Conservation (phyloP, 2,888 invertebrate species). For the Mycalesis mineus region DNA sequence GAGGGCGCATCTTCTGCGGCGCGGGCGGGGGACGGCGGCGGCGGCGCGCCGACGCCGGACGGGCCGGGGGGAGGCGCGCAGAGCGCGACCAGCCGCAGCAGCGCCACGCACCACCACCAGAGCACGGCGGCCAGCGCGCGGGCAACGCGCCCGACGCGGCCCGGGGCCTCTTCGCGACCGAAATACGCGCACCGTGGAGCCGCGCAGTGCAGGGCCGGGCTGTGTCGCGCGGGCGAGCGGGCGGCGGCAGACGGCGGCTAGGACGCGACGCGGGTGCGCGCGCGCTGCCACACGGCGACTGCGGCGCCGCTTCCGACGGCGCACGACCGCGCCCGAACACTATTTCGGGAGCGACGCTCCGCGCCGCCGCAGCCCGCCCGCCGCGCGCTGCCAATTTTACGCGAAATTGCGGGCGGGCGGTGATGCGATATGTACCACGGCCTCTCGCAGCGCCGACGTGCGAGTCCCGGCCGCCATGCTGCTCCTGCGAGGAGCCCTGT, state of each 20-base stretch:
- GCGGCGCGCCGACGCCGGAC: conserved; percentile 48
- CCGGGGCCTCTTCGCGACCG: conserved; percentile 71
- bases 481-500: conserved; percentile 43
- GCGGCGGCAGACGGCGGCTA: conserved; percentile 57
- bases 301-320: conserved; percentile 69
- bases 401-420: conserved; percentile 78
- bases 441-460: conserved; percentile 57
- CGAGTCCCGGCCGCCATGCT: conserved; percentile 42
- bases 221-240: conserved; percentile 55
- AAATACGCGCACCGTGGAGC: conserved; percentile 71
- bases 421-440: conserved; percentile 73
- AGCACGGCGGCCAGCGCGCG: conserved; percentile 77
- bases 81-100: conserved; percentile 75
- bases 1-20: conserved; percentile 69
- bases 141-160: conserved; percentile 72
- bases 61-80: conserved; percentile 73
- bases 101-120: conserved; percentile 77
- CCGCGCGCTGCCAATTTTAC: conserved; percentile 76
- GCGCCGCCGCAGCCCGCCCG: conserved; percentile 72
- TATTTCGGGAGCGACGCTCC: conserved; percentile 77
- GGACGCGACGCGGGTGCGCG: conserved; percentile 72
- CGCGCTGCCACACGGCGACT: conserved; percentile 77
- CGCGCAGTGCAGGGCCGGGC: conserved; percentile 51
- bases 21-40: conserved; percentile 63
- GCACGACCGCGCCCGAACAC: conserved; percentile 76